phyloP scores from a whole-genome alignment of 2,797 vertebrate species.

The Odontamblyopus rebecca region DNA sequence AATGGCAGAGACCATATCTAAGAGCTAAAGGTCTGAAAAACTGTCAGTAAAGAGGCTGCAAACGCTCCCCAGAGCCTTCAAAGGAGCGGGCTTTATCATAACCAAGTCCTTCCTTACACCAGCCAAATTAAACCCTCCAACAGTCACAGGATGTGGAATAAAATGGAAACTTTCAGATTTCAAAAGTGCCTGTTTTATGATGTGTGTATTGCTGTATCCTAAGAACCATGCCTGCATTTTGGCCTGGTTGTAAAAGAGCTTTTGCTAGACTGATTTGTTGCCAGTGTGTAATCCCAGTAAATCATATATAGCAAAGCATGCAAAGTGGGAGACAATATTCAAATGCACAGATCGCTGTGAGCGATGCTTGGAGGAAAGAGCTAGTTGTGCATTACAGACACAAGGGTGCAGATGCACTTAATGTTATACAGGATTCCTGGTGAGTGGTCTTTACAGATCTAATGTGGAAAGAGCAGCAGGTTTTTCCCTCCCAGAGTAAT shows the following conservation, averaged over 20 bases:
- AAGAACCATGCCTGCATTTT: conserved; percentile 50
- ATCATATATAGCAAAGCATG: conserved; percentile 47
- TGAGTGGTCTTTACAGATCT: conserved; percentile 59
- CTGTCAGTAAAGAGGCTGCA: conserved; percentile 56
- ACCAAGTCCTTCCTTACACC: conserved; percentile 54
- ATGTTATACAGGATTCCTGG: conserved; percentile 60
- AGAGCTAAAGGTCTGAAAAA: conserved; percentile 45
- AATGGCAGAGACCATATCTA: conserved; percentile 56
- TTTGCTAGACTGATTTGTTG: conserved; percentile 55
- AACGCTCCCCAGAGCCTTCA: conserved; percentile 55
- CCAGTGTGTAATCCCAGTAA: conserved; percentile 41
- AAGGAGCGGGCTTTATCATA: conserved; percentile 57
- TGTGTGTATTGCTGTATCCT: conserved; percentile 39
- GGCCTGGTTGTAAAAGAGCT: conserved; percentile 49
- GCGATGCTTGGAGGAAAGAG: conserved; percentile 30
- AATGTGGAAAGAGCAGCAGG: conserved; percentile 71
- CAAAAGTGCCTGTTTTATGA: conserved; percentile 52
- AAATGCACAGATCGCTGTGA: conserved; percentile 26
- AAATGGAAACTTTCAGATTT: conserved; percentile 65
- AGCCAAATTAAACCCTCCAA: conserved; percentile 63
- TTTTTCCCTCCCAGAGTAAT: conserved; percentile 62
- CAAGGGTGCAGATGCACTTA: conserved; percentile 64
- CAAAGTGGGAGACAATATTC: conserved; percentile 17
- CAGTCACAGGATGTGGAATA: conserved; percentile 66
- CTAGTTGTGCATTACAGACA: conserved; percentile 49